Conservation (phyloP, 2,113 vertebrate species). For the Malurus melanocephalus region DNA sequence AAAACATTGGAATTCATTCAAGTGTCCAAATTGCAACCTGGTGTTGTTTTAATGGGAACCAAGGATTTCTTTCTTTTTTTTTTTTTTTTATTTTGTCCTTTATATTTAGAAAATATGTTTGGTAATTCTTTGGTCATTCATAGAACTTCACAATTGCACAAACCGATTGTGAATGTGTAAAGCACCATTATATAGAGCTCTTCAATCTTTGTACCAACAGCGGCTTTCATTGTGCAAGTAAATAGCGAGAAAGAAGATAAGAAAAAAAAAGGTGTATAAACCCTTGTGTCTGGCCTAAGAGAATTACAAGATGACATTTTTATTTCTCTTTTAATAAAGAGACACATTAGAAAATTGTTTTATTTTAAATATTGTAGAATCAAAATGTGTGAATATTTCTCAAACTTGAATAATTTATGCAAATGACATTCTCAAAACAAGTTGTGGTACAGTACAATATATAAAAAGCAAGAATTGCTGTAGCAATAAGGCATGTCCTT, state of each 20-base stretch:
- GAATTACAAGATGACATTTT: conserved; percentile 84
- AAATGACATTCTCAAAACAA: conserved; percentile 72
- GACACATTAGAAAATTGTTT: conserved; percentile 86
- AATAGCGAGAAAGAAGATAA: conserved; percentile 71
- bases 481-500: conserved; percentile 74
- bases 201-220: conserved; percentile 81
- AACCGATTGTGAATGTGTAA: conserved; percentile 79
- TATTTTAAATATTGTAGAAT: conserved; percentile 83
- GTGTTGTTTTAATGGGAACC: conserved; percentile 87
- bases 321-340: conserved; percentile 91
- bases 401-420: conserved; percentile 73
- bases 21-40: conserved; percentile 86
- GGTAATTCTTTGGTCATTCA: conserved; percentile 83
- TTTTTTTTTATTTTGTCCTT: conserved; percentile 25
- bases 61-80: conserved; percentile 35
- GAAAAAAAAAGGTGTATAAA: conserved; percentile 66
- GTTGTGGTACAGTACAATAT: conserved; percentile 60
- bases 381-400: conserved; percentile 75
- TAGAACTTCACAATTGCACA: conserved; percentile 77
- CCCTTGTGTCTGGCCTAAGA: conserved; percentile 77
- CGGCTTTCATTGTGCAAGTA: conserved; percentile 79
- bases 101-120: conserved; percentile 74
- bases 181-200: conserved; percentile 77
- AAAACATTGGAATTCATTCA: conserved; percentile 85
- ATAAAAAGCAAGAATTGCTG: conserved; percentile 69